phyloP scores from a whole-genome alignment of 2,888 invertebrate species.

The Caenorhabditis drosophilae region DNA sequence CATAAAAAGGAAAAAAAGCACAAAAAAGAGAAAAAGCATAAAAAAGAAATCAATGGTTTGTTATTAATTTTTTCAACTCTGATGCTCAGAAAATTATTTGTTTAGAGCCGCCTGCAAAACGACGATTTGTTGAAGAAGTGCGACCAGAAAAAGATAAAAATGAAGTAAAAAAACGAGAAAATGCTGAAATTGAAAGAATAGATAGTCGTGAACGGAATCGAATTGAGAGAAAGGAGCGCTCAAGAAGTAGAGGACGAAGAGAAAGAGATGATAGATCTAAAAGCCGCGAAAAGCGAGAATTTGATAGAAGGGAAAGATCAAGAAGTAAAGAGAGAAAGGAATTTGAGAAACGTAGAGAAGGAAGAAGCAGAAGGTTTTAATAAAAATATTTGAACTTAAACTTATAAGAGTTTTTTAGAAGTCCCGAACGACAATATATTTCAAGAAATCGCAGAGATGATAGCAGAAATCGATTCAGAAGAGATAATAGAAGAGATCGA shows the following conservation, averaged over 20 bases:
- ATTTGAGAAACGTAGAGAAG: conserved; percentile 6
- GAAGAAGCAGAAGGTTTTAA: conserved; percentile 1
- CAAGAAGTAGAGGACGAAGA: conserved; percentile 10
- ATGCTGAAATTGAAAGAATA: conserved; percentile 16
- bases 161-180: not conserved
- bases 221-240: conserved; percentile 17
- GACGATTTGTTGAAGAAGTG: not conserved
- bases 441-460: conserved; percentile 5
- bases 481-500: conserved; percentile 14
- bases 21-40: conserved; percentile 47
- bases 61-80: no score
- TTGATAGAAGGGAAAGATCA: conserved; percentile 17
- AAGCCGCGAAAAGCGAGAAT: not conserved
- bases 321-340: conserved; percentile 12
- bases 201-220: conserved; percentile 14
- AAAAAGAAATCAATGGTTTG: conserved; percentile 47
- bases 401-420: conserved; percentile 15
- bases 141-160: not conserved
- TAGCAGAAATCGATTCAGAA: not conserved
- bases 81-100: not conserved
- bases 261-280: not conserved
- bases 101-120: conserved; percentile 1
- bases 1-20: conserved; percentile 32
- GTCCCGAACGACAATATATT: conserved; percentile 6
- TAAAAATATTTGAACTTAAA: not conserved